Percentiles rank a stretch among this genome's conserved stretches.
These are phyloP conservation scores for Enhydra lutris DNA, from an alignment of 2,113 vertebrate species.

Conservation along the genomic window DNA sequence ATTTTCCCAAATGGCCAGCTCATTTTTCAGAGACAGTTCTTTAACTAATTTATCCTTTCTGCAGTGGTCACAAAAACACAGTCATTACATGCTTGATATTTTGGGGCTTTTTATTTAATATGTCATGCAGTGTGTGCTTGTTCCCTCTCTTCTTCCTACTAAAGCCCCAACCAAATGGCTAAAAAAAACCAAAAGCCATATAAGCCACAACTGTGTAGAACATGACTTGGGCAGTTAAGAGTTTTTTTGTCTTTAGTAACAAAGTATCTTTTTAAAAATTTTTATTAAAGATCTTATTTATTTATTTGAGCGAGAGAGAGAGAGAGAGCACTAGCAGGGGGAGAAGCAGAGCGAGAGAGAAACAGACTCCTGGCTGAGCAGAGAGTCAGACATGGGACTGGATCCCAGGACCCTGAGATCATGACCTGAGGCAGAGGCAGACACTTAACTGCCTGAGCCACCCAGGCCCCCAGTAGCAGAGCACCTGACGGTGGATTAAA, in stretches of 20 bases:
- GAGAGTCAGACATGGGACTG: background rate
- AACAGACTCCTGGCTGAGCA: background rate
- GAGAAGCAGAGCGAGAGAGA: background rate
- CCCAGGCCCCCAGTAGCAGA: too few species aligned
- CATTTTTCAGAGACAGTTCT: background rate
- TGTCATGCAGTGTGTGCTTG: background rate
- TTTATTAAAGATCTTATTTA: background rate
- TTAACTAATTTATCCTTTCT: background rate
- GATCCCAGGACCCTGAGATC: background rate
- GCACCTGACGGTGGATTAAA: background rate
- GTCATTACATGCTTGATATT: background rate
- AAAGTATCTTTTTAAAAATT: background rate
- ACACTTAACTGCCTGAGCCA: background rate
- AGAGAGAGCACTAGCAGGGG: background rate
- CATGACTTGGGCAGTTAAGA: background rate
- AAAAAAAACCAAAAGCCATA: background rate
- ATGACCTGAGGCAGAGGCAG: background rate
- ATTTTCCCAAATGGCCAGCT: background rate
- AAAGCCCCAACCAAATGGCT: background rate
- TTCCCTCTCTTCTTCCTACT: background rate
- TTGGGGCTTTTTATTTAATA: background rate
- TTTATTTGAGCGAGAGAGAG: background rate
- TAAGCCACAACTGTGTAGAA: background rate
- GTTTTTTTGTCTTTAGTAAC: background rate
- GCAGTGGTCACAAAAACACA: background rate